phyloP scores from a whole-genome alignment of 2,888 invertebrate genomes.

The Drosophila quinaria region DNA sequence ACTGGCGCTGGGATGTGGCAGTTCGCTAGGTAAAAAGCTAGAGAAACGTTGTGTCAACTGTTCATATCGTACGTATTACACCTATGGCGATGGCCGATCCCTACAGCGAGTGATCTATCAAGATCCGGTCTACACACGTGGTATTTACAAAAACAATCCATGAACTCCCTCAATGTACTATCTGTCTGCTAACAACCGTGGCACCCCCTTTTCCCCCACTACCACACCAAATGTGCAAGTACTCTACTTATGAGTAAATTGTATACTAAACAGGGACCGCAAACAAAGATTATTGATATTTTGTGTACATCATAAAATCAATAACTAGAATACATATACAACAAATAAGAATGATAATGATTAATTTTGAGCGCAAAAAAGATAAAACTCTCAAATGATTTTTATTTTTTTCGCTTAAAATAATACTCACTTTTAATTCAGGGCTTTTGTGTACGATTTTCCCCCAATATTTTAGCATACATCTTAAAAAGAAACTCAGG shows the following conservation, averaged over 20 bases:
- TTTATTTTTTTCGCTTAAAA: no score
- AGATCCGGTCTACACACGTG: slow-evolving; percentile 76
- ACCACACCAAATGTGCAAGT: neutral
- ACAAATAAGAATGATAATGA: no score
- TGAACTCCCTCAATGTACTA: neutral
- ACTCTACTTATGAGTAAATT: slow-evolving; percentile 13
- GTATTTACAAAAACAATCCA: slow-evolving; percentile 69
- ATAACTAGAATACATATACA: no score
- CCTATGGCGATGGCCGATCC: slow-evolving; percentile 79
- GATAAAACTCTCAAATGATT: no score
- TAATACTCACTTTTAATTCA: no score
- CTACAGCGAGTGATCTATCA: slow-evolving; percentile 77
- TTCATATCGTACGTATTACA: slow-evolving; percentile 82
- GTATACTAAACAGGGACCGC: neutral
- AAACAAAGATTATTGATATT: no score
- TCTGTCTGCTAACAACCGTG: slow-evolving; percentile 30
- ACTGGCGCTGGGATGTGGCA: slow-evolving; percentile 45
- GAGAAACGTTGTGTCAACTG: slow-evolving; percentile 82
- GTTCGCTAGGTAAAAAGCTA: slow-evolving; percentile 77
- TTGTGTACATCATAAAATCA: no score
- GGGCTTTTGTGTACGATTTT: no score
- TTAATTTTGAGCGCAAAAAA: no score
- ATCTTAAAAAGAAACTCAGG: no score
- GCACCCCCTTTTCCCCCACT: slow-evolving; percentile 12
- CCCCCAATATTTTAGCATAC: no score